These are phyloP conservation scores for Premnoplex brunnescens DNA, from an alignment of 2,797 vertebrate genomes.

Conservation along the genomic window DNA sequence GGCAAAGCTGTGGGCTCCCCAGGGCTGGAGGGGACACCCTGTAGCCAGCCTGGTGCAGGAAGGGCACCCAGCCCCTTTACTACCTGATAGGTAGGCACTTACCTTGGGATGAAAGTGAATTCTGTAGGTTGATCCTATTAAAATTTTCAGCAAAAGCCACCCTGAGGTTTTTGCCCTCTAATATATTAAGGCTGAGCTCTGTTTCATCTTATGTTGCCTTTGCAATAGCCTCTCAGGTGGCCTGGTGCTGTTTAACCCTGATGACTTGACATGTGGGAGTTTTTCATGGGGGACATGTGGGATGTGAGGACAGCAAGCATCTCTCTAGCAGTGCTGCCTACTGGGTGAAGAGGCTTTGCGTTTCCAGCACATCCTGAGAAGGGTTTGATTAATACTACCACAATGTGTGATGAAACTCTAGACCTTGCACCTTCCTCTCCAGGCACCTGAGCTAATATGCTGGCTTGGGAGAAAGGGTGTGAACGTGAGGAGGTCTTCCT, in stretches of 20 bases:
- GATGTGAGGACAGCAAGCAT: neutral
- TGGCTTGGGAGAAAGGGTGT: neutral
- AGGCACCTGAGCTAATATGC: neutral
- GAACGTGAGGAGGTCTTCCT: neutral
- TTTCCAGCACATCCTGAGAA: neutral
- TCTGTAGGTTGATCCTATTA: neutral
- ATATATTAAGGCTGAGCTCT: neutral
- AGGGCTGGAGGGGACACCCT: neutral
- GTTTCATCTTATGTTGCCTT: neutral
- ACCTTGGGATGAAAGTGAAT: neutral
- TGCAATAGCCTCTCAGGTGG: neutral
- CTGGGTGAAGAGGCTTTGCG: neutral
- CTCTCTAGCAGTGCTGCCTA: fast-evolving
- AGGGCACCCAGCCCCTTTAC: neutral
- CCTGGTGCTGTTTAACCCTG: neutral
- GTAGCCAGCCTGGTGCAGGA: neutral
- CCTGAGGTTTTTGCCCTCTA: neutral
- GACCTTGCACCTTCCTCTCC: neutral
- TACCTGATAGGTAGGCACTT: neutral
- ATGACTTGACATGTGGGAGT: neutral
- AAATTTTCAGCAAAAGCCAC: neutral
- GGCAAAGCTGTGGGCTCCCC: neutral
- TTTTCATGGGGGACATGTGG: fast-evolving
- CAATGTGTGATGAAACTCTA: neutral
- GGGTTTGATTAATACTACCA: neutral